Evolutionary conservation across 2,888 invertebrate genomes (phyloP).

Genomic region (Xestobium rufovillosum): DNA sequence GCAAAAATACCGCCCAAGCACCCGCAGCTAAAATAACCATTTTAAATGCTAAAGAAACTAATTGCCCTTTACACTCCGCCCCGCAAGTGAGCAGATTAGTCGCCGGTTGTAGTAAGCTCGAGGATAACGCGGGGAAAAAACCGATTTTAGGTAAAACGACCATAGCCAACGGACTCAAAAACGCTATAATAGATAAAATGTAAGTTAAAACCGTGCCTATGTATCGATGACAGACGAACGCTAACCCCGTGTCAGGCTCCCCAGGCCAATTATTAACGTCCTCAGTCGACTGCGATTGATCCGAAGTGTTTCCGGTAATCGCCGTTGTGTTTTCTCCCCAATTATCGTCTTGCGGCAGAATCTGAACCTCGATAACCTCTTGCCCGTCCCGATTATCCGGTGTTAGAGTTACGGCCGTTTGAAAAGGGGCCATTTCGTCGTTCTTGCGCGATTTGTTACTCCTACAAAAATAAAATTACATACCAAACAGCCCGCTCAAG

Average conservation of each 20-base stretch:
- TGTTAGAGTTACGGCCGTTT: slow-evolving; percentile 75
- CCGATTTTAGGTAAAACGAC: slow-evolving; percentile 87
- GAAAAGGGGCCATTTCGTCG: slow-evolving; percentile 77
- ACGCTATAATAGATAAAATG: slow-evolving; percentile 72
- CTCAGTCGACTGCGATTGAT: slow-evolving; percentile 89
- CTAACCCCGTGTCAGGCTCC: slow-evolving; percentile 65
- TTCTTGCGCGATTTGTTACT: slow-evolving; percentile 58
- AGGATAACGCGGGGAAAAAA: slow-evolving; percentile 68
- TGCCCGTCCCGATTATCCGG: slow-evolving; percentile 75
- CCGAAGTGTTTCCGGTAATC: slow-evolving; percentile 93
- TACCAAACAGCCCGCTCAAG: slow-evolving; percentile 4
- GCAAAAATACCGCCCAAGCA: slow-evolving; percentile 86
- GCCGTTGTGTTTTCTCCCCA: slow-evolving; percentile 99
- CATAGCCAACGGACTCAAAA: slow-evolving; percentile 91
- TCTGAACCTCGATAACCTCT: slow-evolving; percentile 93
- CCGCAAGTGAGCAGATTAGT: slow-evolving; percentile 73
- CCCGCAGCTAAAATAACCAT: slow-evolving; percentile 81
- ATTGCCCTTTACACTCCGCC: slow-evolving; percentile 88
- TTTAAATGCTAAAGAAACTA: slow-evolving; percentile 88
- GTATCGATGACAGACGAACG: slow-evolving; percentile 73
- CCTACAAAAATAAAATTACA: slow-evolving; percentile 38
- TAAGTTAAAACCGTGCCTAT: slow-evolving; percentile 74
- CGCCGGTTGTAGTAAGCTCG: slow-evolving; percentile 60
- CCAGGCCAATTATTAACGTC: slow-evolving; percentile 77
- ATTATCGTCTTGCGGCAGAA: slow-evolving; percentile 92